Base-by-base conservation (phyloP, 1,140 invertebrate genomes). In the Lepidurus packardi region DNA sequence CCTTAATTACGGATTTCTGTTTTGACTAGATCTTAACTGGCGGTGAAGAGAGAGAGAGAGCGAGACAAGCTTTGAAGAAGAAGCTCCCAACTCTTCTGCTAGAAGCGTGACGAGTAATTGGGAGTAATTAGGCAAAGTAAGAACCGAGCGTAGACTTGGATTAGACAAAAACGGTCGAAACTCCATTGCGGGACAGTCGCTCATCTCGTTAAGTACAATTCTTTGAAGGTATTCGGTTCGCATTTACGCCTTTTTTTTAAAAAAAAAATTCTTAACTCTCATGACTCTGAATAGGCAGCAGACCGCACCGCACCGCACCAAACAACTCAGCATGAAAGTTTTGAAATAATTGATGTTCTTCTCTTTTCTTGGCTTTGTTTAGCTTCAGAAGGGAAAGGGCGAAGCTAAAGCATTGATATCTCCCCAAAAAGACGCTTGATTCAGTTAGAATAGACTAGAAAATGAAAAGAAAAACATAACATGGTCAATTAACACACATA, bases 101-200 rank as follows among this genome's bases (percentile, higher is more conserved):
- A 21, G 13, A 65, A 21, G 16, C 53, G 53, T 65, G 53, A 65
- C 53, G 53, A 65, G n/a, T 65, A 65, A 65, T 65, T 65, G 21
- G 53, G 53, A 65, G 53, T 65, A 65, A 65, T 65, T 65, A 65
- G 53, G 53, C 53, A 21, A 65, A 65, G n/a, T 65, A 65, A 65
- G 8, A 65, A 13, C 6, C 0, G 21, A 65, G 53, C 53, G 21
- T 65, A n/a, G 53, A 16, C 53, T 13, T 65, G 34, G 34, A 34
- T 34, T 34, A 34, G 34, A 34, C 34, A 34, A 34, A 34, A 34
- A 34, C 34, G 34, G 34, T 34, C 34, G 34, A 34, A 34, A 34
- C 34, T 34, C 34, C 34, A 34, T 4, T 34, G 34, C 34, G 34
- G 34, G 34, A 34, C 3, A 34, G 3, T 34, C 4, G 34, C 34